Conservation (phyloP, 2,888 invertebrate species). For the Catocala nupta region DNA sequence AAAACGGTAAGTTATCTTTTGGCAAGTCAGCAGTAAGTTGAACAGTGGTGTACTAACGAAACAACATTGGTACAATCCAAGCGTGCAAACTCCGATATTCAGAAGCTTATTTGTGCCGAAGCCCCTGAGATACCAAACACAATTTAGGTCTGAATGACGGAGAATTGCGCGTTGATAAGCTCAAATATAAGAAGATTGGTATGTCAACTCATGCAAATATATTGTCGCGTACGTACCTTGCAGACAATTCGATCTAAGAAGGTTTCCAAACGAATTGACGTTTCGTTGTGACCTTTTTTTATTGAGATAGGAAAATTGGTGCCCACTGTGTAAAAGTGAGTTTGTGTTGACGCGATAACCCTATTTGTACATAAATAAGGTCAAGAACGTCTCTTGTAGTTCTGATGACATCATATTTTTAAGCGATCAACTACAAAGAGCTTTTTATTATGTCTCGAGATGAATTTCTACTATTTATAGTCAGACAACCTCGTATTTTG, state of each 20-base stretch:
- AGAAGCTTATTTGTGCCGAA: conserved; percentile 53
- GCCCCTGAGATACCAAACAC: conserved; percentile 57
- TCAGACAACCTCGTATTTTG: no score
- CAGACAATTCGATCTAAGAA: conserved; percentile 71
- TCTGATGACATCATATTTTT: conserved; percentile 4
- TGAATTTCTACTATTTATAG: no score
- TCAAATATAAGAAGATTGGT: conserved; percentile 68
- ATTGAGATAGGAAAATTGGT: conserved; percentile 65
- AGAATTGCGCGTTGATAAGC: conserved; percentile 72
- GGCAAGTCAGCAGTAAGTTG: background rate
- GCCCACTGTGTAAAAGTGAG: conserved; percentile 45
- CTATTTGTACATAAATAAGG: conserved; percentile 37
- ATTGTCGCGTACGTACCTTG: conserved; percentile 48
- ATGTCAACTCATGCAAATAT: conserved; percentile 68
- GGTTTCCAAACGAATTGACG: conserved; percentile 66
- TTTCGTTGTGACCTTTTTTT: conserved; percentile 72
- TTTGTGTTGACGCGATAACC: conserved; percentile 53
- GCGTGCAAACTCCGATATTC: conserved; percentile 37
- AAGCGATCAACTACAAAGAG: conserved; percentile 14
- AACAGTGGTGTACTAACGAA: conserved; percentile 21
- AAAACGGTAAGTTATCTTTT: background rate
- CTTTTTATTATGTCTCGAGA: conserved; percentile 10
- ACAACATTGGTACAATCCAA: conserved; percentile 29
- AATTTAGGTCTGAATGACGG: conserved; percentile 68
- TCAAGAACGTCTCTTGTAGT: background rate